Percentiles rank a stretch among this genome's conserved stretches.
Conservation (phyloP, 2,888 invertebrate genomes). For the Slavum lentiscoides region DNA sequence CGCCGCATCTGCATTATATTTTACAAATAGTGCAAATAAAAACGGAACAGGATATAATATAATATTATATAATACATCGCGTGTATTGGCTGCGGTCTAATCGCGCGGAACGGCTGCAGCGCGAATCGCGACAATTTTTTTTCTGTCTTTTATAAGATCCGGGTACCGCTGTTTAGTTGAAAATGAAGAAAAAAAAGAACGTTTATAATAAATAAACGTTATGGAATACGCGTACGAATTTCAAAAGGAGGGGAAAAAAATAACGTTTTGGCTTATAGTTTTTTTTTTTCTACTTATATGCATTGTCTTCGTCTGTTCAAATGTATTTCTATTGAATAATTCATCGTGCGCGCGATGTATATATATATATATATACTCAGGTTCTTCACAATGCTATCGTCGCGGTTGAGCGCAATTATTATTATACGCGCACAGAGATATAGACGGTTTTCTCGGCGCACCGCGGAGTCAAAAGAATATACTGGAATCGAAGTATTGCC, state of each 20-base stretch:
- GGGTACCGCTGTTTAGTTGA: no score
- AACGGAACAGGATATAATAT: no score
- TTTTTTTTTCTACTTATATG: background rate
- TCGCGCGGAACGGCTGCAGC: no score
- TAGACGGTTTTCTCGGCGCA: slow-evolving; percentile 7
- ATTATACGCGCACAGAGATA: background rate
- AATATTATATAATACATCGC: no score
- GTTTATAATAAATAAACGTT: background rate
- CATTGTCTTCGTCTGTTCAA: slow-evolving; percentile 7
- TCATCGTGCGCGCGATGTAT: background rate
- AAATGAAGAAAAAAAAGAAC: no score
- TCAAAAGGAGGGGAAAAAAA: background rate
- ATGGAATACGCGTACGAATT: background rate
- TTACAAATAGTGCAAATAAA: no score
- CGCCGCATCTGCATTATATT: no score
- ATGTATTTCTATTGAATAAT: slow-evolving; percentile 38
- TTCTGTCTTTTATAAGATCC: no score
- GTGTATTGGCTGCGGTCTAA: no score
- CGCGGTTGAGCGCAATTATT: slow-evolving; percentile 24
- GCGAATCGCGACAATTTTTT: no score
- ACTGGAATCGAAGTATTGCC: slow-evolving; percentile 16
- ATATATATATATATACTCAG: background rate
- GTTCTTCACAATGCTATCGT: slow-evolving; percentile 22
- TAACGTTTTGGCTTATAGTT: background rate
- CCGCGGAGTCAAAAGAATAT: slow-evolving; percentile 40